These are phyloP conservation scores for Acanthosoma haemorrhoidale DNA, from an alignment of 2,888 invertebrate species.

Conservation along the genomic window DNA sequence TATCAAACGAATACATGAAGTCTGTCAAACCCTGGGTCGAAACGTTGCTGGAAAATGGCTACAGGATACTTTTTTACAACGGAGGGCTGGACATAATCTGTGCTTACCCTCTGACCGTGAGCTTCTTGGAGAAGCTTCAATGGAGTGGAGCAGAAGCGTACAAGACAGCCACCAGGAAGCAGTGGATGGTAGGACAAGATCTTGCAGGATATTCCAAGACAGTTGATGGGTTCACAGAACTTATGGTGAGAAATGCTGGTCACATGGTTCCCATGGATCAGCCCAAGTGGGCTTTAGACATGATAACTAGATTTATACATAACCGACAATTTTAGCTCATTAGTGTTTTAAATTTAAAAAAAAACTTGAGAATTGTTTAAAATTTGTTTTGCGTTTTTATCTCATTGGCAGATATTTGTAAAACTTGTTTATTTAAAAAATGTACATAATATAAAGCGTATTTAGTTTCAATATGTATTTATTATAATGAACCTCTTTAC, in stretches of 20 bases:
- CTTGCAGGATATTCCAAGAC: slow-evolving; percentile 71
- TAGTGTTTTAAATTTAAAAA: no score
- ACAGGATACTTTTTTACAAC: slow-evolving; percentile 73
- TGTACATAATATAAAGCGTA: no score
- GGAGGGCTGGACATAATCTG: slow-evolving; percentile 92
- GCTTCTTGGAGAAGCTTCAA: slow-evolving; percentile 65
- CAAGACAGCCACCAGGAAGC: slow-evolving; percentile 57
- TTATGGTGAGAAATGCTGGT: slow-evolving; percentile 71
- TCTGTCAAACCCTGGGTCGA: slow-evolving; percentile 68
- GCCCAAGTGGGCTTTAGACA: slow-evolving; percentile 67
- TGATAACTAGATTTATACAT: slow-evolving; percentile 63
- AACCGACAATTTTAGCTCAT: no score
- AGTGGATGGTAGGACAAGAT: slow-evolving; percentile 60
- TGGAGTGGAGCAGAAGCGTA: slow-evolving; percentile 64
- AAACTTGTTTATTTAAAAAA: no score
- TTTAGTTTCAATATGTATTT: no score
- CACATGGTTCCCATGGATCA: slow-evolving; percentile 79
- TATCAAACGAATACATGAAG: slow-evolving; percentile 73
- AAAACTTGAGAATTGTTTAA: no score
- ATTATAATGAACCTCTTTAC: no score
- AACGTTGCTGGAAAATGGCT: slow-evolving; percentile 57
- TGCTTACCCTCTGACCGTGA: slow-evolving; percentile 77
- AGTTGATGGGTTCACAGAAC: slow-evolving; percentile 60
- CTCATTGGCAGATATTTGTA: no score
- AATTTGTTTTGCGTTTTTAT: no score